Evolutionary conservation across 1,140 invertebrate genomes (phyloP), one percentile per base, ranked within the genome.

Genomic region (Delia radicum): DNA sequence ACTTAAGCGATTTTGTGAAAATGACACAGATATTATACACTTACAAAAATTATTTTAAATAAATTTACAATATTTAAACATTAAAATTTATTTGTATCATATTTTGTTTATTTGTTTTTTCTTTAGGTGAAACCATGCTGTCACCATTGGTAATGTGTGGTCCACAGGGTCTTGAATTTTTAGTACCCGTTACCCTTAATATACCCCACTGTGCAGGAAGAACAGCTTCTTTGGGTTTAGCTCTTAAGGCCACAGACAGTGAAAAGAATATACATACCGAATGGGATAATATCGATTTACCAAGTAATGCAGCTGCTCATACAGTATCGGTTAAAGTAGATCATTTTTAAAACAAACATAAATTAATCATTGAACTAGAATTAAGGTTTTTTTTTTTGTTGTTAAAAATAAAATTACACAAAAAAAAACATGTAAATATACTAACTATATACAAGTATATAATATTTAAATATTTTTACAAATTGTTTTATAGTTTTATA

Each of bases 141-240:
- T 96, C 94, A 81, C 96, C 96, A 61, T 89, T 98, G 78, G 95
- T 98, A 79, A 96, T 98, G 93, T 98, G 96, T 89, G 96, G 96
- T 71, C 96, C 96, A 12, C 94, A 95, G 88, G 96, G 96, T 74
- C 90, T 96, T 74, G 91, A 93, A 85, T 98, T 98, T 87, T 86
- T 92, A 29, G 91, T 91, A 79, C 95, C 96, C 21, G 94, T 98
- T 77, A 95, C 96, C 82, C 89, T 98, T 28, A 90, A 92, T 55
- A 91, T 94, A 82, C 92, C 92, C 77, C 92, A 94, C 83, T 92
- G 91, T 86, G 91, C 91, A 76, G 92, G 92, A 81, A 91, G 91
- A 12, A 90, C 92, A 24, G 90, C 92, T 27, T 92, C 91, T 18
- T 87, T 93, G 78, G 89, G 91, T 61, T 88, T 93, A 33, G 91